Percentiles rank a stretch among this genome's conserved stretches.
Conservation (phyloP, 2,113 vertebrate genomes). For the Carassius auratus region DNA sequence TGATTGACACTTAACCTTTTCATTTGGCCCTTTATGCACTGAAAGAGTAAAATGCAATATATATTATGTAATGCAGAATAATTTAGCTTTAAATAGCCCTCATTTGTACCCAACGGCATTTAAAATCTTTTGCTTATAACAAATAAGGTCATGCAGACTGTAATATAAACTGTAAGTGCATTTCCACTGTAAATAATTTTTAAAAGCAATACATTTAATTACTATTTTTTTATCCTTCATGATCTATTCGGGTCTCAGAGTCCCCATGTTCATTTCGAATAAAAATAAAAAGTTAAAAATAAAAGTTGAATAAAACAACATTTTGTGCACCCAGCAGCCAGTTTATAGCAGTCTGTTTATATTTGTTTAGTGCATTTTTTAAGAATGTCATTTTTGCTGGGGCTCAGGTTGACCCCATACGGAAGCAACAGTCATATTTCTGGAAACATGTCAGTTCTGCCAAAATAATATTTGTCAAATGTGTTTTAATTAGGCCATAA, state of each 20-base stretch:
- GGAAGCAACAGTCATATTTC: neutral
- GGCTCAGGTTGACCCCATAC: neutral
- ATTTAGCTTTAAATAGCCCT: neutral
- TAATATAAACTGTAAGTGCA: neutral
- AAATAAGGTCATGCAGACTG: neutral
- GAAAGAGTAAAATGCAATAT: neutral
- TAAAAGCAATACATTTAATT: neutral
- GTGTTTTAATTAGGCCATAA: neutral
- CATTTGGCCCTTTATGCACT: neutral
- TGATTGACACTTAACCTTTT: constrained; percentile 33
- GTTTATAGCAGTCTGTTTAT: neutral
- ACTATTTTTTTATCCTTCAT: neutral
- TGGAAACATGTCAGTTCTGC: neutral
- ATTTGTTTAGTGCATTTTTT: neutral
- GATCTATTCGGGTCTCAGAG: neutral
- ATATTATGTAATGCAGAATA: neutral
- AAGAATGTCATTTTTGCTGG: neutral
- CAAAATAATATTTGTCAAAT: neutral
- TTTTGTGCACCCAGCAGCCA: neutral
- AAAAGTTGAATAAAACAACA: neutral
- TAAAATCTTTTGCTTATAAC: neutral
- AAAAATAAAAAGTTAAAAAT: neutral
- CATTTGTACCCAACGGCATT: neutral
- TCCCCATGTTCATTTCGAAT: neutral
- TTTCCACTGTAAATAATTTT: neutral